These are phyloP conservation scores for Zaprionus lineosus DNA, from an alignment of 2,888 invertebrate genomes.

Conservation along the genomic window DNA sequence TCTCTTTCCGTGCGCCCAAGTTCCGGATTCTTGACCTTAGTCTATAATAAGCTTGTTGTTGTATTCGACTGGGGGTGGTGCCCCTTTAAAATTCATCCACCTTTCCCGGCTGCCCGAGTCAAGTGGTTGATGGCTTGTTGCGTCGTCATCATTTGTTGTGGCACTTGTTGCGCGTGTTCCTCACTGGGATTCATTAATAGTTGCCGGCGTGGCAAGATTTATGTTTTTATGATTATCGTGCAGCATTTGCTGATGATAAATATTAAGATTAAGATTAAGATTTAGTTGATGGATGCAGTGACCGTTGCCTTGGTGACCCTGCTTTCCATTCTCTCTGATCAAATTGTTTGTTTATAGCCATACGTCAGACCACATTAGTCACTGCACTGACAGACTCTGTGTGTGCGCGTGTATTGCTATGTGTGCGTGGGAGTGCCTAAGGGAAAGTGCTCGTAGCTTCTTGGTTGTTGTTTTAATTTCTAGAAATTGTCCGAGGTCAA, in stretches of 20 bases:
- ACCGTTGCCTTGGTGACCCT: slow-evolving; percentile 44
- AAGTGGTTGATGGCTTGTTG: no score
- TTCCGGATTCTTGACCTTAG: slow-evolving; percentile 81
- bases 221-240: slow-evolving; percentile 62
- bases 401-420: neutral
- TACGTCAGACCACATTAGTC: neutral
- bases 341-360: slow-evolving; percentile 56
- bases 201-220: slow-evolving; percentile 53
- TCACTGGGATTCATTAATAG: slow-evolving; percentile 53
- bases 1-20: slow-evolving; percentile 59
- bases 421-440: slow-evolving; percentile 8
- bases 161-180: slow-evolving; percentile 59
- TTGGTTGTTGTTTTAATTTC: slow-evolving; percentile 22
- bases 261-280: slow-evolving; percentile 53
- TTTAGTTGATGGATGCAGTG: slow-evolving; percentile 21
- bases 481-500: slow-evolving; percentile 42
- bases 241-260: slow-evolving; percentile 33
- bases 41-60: slow-evolving; percentile 64
- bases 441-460: no score
- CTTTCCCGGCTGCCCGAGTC: neutral
- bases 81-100: neutral
- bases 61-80: slow-evolving; percentile 13
- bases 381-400: neutral
- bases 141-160: neutral
- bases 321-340: slow-evolving; percentile 55